Base-by-base conservation (phyloP, 2,113 vertebrate genomes). In the Numenius arquata region DNA sequence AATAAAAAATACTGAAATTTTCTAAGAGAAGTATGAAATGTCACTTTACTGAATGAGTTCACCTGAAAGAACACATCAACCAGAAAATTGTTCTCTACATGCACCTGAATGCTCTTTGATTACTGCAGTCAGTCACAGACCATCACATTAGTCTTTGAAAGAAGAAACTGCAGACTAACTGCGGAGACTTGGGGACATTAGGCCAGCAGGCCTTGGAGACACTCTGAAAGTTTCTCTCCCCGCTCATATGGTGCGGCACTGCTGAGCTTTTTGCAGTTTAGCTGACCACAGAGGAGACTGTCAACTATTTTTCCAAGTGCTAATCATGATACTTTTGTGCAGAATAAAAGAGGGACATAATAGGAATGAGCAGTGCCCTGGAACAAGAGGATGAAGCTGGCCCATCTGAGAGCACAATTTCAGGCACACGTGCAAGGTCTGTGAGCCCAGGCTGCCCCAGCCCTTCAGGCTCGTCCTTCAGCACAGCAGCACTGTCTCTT, bases 91-190 rank as follows among this genome's bases (percentile, higher is more conserved):
- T 84, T 96, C 96, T 81, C 96, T 92, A 90, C 96, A 65, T 93
- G 95, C 92, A 96, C 88, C 95, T 97, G 93, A 96, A 96, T 96
- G 90, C 88, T 94, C 93, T 94, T 92, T 97, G 96, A 97, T 97
- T 96, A 96, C 96, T 40, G 56, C 92, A 95, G 92, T 94, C 92
- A 92, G 95, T 81, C 96, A 93, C 83, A 77, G 66, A 92, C 93
- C 83, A 85, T 90, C 95, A 90, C 83, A 94, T 94, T 88, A 93
- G 71, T 95, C 85, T 88, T 73, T 96, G 71, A 93, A 93, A 91
- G 95, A 63, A 86, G 77, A 78, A 97, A 94, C 95, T 82, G 80
- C 80, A 58, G 88, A 55, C 89, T 95, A 26, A 85, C 95, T 93
- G 94, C 16, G 5, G 85, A 47, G 91, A 70, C 95, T 80, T n/a